Base-by-base conservation (phyloP, 2,888 invertebrate species). In the Apamea epomidion region DNA sequence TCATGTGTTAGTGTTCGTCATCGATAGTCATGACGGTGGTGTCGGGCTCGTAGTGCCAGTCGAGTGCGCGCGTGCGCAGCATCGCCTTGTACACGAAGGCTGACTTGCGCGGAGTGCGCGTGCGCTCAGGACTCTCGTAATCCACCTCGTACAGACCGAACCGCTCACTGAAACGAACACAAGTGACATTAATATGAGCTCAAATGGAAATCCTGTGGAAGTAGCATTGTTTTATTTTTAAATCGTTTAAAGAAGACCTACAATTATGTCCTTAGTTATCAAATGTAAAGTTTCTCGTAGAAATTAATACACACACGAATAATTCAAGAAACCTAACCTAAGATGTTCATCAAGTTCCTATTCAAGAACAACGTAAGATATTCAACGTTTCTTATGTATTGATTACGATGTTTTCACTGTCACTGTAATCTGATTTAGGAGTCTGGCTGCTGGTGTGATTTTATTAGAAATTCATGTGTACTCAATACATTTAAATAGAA, bases 1-100 rank as follows among this genome's bases (percentile, higher is more conserved):
- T 62, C 29, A 37, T 68, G 16, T 58, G 29, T 91, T 77, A 93
- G 58, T 92, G 89, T 79, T 91, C 91, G 42, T 45, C 45, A 1
- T 45, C 45, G 1, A 45, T 12, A 0, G 45, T 45, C 45, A 45
- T 45, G 45, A 45, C 54, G 45, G 45, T 12, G 45, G 45, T 1
- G 45, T 45, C 45, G 1, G 45, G 45, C 45, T 45, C 45, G 45
- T 45, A 12, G 45, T 45, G 45, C 45, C 45, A 45, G 2, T 45
- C 45, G 12, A 45, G 45, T 2, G 45, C 2, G 45, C 45, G 45
- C 2, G 45, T 45, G 45, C 45, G 45, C 45, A 45, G 45, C 45
- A 45, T 45, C 8, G 12, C 45, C 45, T 45, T 45, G 12, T 45
- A 45, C 45, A 45, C 45, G 45, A 45, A 45, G 45, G 45, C 45